phyloP scores from a whole-genome alignment of 2,888 invertebrate genomes.

The Axea sp. region DNA sequence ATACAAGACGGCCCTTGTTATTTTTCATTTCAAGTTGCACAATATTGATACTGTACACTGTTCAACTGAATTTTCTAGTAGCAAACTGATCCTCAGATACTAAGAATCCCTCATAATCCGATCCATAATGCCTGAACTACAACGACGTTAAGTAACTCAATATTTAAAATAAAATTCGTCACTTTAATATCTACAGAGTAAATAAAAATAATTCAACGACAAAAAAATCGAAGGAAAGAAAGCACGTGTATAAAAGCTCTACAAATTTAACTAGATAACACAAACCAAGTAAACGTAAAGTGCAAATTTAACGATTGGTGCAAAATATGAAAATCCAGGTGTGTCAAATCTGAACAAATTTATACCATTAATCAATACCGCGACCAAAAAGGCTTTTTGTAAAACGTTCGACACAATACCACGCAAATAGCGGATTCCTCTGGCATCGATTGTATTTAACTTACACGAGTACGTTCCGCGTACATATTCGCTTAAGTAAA shows the following conservation, averaged over 20 bases:
- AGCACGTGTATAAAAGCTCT: too few species aligned
- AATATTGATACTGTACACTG: conserved; percentile 30
- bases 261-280: too few species aligned
- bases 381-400: conserved; percentile 1
- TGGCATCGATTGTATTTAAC: conserved; percentile 38
- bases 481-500: conserved; percentile 39
- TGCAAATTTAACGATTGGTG: not conserved
- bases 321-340: conserved; percentile 14
- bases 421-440: conserved; percentile 29
- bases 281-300: too few species aligned
- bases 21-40: conserved; percentile 16
- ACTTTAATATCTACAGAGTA: conserved; percentile 26
- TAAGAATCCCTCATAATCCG: conserved; percentile 29
- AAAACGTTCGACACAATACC: conserved; percentile 18
- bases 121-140: conserved; percentile 19
- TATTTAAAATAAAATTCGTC: conserved; percentile 25
- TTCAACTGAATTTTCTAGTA: conserved; percentile 5
- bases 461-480: conserved; percentile 28
- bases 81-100: conserved; percentile 29
- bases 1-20: conserved; percentile 12
- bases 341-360: conserved; percentile 9
- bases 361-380: conserved; percentile 19
- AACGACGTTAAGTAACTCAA: conserved; percentile 25
- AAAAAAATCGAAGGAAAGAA: not conserved
- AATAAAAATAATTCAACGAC: not conserved